phyloP scores from a whole-genome alignment of 2,888 invertebrate genomes.

The Mantis religiosa region DNA sequence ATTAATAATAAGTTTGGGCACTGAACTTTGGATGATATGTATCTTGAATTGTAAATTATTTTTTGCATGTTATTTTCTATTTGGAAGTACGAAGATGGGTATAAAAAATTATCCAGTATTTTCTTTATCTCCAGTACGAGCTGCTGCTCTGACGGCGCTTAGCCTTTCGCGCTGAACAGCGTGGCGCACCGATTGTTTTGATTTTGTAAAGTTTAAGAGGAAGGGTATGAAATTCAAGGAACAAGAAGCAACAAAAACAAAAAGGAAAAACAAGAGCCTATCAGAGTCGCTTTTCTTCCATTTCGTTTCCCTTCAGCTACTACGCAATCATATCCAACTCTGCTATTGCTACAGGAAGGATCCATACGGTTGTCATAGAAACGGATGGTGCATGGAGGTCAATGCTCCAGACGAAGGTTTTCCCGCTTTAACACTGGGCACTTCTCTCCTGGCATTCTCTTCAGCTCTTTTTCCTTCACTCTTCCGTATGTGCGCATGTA shows the following conservation, averaged over 20 bases:
- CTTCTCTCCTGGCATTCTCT: neutral
- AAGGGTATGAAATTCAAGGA: neutral
- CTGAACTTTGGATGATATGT: no score
- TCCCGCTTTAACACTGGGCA: neutral
- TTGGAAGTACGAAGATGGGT: no score
- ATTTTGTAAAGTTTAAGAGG: neutral
- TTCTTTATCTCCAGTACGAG: no score
- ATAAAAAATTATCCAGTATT: no score
- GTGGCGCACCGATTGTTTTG: neutral
- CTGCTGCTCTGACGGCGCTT: no score
- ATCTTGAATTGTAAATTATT: no score
- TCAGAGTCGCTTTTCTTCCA: neutral
- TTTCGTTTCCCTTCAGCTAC: neutral
- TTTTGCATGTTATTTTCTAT: no score
- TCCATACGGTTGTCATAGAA: constrained; percentile 26
- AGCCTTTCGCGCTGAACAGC: no score
- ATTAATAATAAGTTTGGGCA: no score
- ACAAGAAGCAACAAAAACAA: neutral
- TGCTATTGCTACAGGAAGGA: neutral
- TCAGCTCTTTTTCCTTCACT: neutral
- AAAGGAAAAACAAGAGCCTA: neutral
- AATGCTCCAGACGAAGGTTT: constrained; percentile 23
- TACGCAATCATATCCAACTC: neutral
- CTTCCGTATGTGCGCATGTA: neutral
- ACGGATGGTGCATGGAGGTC: constrained; percentile 26